A percentile compares a stretch with the other conserved stretches of the same genome.
These are phyloP conservation scores for Acleris cristana DNA, from an alignment of 2,888 invertebrate species.

Conservation along the genomic window DNA sequence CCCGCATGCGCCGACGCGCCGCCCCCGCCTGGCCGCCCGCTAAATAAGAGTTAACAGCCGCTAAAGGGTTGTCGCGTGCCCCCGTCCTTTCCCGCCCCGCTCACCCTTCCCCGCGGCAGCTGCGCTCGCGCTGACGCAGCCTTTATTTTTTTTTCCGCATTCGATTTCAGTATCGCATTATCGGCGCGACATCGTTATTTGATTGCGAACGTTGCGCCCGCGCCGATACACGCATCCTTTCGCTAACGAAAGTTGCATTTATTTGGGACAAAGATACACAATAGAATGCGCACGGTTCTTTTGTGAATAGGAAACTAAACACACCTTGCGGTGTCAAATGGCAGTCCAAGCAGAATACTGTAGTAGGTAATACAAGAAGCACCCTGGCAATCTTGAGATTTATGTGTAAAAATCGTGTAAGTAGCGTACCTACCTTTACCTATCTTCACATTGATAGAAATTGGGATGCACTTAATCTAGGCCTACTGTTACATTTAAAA, in stretches of 20 bases:
- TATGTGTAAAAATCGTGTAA: no score
- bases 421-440: no score
- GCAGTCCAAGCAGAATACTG: no score
- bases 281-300: not conserved
- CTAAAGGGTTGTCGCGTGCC: slow-evolving; percentile 39
- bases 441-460: no score
- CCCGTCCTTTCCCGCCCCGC: slow-evolving; percentile 5
- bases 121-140: slow-evolving; percentile 36
- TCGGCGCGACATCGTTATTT: slow-evolving; percentile 37
- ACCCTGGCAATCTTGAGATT: no score
- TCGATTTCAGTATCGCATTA: slow-evolving; percentile 56
- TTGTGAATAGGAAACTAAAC: not conserved
- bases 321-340: not conserved
- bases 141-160: slow-evolving; percentile 47
- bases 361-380: no score
- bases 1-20: slow-evolving; percentile 50
- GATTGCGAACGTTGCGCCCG: slow-evolving; percentile 25
- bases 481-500: no score
- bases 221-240: slow-evolving; percentile 22
- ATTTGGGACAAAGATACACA: slow-evolving; percentile 1
- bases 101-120: slow-evolving; percentile 18
- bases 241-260: slow-evolving; percentile 31
- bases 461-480: no score
- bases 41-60: slow-evolving; percentile 63
- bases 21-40: slow-evolving; percentile 43